phyloP scores from a whole-genome alignment of 2,888 invertebrate genomes.

The Harpalus rufipes region DNA sequence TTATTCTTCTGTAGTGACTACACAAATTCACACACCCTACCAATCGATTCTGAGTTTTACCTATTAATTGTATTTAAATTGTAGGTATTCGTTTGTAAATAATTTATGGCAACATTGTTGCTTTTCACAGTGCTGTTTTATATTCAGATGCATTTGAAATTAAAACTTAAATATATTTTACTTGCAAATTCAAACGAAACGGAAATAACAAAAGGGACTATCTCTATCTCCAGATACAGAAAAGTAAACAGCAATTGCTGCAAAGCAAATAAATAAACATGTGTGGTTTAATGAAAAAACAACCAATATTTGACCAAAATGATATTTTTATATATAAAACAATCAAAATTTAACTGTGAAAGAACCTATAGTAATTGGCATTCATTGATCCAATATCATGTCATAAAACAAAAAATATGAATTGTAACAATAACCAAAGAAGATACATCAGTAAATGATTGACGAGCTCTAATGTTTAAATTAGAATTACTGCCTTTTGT shows the following conservation, averaged over 20 bases:
- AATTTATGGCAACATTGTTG: background rate
- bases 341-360: too few relatives aligned
- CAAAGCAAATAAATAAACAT: background rate
- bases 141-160: background rate
- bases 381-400: too few relatives aligned
- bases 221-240: background rate
- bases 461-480: too few relatives aligned
- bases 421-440: too few relatives aligned
- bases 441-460: too few relatives aligned
- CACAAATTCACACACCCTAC: conserved; percentile 9
- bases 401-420: too few relatives aligned
- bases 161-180: background rate
- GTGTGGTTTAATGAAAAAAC: too few relatives aligned
- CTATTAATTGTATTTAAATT: conserved; percentile 9
- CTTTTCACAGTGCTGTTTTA: background rate
- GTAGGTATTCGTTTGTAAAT: background rate
- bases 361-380: too few relatives aligned
- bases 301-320: too few relatives aligned
- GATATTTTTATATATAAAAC: too few relatives aligned
- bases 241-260: background rate
- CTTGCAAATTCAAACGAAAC: background rate
- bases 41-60: background rate
- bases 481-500: too few relatives aligned
- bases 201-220: background rate
- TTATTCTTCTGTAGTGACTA: background rate